A percentile compares a stretch with the other conserved stretches of the same genome.
Conservation (phyloP, 2,113 vertebrate genomes). For the Acrocephalus arundinaceus region DNA sequence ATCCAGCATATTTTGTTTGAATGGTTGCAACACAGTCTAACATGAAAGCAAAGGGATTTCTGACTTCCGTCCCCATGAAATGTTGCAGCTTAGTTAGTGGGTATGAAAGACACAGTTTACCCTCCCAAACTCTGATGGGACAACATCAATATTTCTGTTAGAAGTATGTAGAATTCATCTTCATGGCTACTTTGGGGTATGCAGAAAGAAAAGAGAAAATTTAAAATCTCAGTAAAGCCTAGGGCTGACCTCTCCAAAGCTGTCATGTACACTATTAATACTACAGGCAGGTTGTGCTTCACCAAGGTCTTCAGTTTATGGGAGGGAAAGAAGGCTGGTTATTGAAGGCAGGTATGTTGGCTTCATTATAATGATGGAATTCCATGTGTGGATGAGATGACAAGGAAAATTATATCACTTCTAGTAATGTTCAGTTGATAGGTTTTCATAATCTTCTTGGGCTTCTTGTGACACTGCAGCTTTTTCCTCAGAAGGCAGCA, state of each 20-base stretch:
- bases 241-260: not conserved
- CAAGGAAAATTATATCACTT: not conserved
- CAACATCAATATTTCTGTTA: not conserved
- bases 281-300: not conserved
- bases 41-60: not conserved
- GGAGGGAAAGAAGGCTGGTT: not conserved
- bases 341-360: not conserved
- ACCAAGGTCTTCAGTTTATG: not conserved
- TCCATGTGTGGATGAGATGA: not conserved
- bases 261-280: not conserved
- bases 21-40: not conserved
- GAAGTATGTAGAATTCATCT: not conserved
- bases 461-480: not conserved
- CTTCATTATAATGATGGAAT: not conserved
- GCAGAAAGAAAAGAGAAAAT: not conserved
- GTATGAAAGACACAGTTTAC: not conserved
- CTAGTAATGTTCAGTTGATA: not conserved
- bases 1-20: not conserved
- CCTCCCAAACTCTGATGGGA: not conserved
- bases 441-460: not conserved
- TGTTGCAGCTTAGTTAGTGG: not conserved
- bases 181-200: not conserved
- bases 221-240: not conserved
- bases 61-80: not conserved
- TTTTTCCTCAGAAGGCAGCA: not conserved